A percentile compares a stretch with the other conserved stretches of the same genome.
phyloP scores from a whole-genome alignment of 2,888 invertebrate genomes.

The Aphodius granarius region DNA sequence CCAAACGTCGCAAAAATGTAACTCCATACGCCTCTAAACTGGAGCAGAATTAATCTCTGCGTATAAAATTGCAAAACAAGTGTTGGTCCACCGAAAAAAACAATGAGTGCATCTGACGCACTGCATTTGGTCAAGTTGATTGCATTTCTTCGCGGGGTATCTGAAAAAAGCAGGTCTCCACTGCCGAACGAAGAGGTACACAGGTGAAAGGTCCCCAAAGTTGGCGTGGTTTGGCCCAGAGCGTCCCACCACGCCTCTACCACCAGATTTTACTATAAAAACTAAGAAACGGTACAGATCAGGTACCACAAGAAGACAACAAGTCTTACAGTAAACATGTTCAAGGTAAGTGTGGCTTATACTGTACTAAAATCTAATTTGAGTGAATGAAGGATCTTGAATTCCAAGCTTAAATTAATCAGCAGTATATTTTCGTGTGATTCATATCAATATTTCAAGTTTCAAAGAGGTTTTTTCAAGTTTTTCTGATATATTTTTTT shows the following conservation, averaged over 20 bases:
- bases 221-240: neutral
- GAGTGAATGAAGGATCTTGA: no score
- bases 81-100: neutral
- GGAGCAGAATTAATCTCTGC: neutral
- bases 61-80: neutral
- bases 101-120: neutral
- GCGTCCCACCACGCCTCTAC: conserved; percentile 6
- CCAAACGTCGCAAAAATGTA: neutral
- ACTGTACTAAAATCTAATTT: no score
- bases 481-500: neutral
- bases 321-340: conserved; percentile 6
- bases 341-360: conserved; percentile 6
- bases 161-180: neutral
- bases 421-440: no score
- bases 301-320: conserved; percentile 1
- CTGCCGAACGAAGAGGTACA: neutral
- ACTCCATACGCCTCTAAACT: neutral
- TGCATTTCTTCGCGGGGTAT: neutral
- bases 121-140: neutral
- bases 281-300: neutral
- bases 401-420: no score
- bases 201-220: conserved; percentile 8
- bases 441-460: no score
- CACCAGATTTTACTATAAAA: conserved; percentile 3
- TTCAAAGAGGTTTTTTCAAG: neutral